phyloP scores from a whole-genome alignment of 2,888 invertebrate genomes.

The Drosophila affinis region DNA sequence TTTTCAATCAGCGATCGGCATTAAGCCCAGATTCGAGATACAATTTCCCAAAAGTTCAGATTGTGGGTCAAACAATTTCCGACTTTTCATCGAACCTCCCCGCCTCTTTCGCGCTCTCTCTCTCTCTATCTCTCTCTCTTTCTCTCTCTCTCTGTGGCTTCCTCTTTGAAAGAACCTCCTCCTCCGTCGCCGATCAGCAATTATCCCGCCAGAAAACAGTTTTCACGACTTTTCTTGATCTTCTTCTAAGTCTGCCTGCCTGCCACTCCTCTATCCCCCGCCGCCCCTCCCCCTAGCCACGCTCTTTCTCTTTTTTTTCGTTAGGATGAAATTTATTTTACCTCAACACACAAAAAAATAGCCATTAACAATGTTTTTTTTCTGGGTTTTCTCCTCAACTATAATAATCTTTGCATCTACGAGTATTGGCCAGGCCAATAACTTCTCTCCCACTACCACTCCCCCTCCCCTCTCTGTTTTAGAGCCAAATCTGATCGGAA shows the following conservation, averaged over 20 bases:
- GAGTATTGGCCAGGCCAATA: constrained; percentile 29
- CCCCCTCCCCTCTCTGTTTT: constrained; percentile 1
- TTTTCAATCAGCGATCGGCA: constrained; percentile 18
- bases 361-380: constrained; percentile 71
- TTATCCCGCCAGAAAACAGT: constrained; percentile 53
- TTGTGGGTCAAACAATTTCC: constrained; percentile 68
- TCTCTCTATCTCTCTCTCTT: neutral
- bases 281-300: constrained; percentile 23
- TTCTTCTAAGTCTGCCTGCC: constrained; percentile 12
- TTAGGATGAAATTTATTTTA: constrained; percentile 64
- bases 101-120: neutral
- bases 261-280: neutral
- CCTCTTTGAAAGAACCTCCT: constrained; percentile 40
- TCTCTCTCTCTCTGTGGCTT: neutral
- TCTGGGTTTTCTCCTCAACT: constrained; percentile 21
- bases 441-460: neutral
- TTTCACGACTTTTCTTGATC: constrained; percentile 66
- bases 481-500: neutral
- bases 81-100: constrained; percentile 13
- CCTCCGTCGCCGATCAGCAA: constrained; percentile 63
- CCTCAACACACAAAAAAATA: too few relatives aligned
- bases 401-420: constrained; percentile 63
- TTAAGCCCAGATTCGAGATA: constrained; percentile 62
- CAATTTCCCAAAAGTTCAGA: constrained; percentile 57
- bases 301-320: neutral